These are phyloP conservation scores for Nyleta sp. DNA, from an alignment of 2,888 invertebrate genomes.

Conservation along the genomic window DNA sequence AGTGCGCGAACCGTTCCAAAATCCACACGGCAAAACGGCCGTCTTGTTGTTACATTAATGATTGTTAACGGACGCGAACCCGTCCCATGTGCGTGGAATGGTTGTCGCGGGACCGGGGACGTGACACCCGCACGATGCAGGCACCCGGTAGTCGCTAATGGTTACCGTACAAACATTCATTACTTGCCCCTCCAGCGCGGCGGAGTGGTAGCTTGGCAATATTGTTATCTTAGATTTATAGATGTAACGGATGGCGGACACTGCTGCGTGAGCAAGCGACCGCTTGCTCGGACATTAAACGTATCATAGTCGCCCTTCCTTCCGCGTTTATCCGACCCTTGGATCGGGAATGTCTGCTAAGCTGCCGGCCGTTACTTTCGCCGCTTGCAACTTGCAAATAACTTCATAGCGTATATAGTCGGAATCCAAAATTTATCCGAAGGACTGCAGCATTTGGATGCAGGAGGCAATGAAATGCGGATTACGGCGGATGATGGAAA, in stretches of 20 bases:
- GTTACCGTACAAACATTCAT: constrained; percentile 81
- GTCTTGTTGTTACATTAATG: constrained; percentile 46
- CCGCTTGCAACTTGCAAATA: constrained; percentile 48
- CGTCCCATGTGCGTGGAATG: constrained; percentile 79
- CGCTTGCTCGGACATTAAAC: constrained; percentile 77
- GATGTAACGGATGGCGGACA: constrained; percentile 81
- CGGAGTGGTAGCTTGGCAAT: constrained; percentile 74
- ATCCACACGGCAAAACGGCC: no score
- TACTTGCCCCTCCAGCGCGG: constrained; percentile 73
- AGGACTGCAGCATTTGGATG: neutral
- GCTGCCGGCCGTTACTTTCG: constrained; percentile 53
- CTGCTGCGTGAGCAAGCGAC: constrained; percentile 73
- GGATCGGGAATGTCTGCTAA: constrained; percentile 60
- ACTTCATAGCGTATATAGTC: constrained; percentile 44
- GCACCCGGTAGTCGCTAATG: constrained; percentile 78
- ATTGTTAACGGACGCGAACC: constrained; percentile 61
- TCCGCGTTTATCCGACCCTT: constrained; percentile 55
- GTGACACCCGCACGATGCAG: constrained; percentile 59
- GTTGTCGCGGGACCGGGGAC: constrained; percentile 72
- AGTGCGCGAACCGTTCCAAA: no score
- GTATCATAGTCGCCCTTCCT: constrained; percentile 70
- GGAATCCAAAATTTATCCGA: constrained; percentile 33
- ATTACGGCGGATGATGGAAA: constrained; percentile 2
- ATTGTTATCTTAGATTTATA: constrained; percentile 82
- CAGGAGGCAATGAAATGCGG: constrained; percentile 26